These are phyloP conservation scores for Eriocheir sinensis DNA, from an alignment of 1,140 invertebrate genomes.

Conservation along the genomic window DNA sequence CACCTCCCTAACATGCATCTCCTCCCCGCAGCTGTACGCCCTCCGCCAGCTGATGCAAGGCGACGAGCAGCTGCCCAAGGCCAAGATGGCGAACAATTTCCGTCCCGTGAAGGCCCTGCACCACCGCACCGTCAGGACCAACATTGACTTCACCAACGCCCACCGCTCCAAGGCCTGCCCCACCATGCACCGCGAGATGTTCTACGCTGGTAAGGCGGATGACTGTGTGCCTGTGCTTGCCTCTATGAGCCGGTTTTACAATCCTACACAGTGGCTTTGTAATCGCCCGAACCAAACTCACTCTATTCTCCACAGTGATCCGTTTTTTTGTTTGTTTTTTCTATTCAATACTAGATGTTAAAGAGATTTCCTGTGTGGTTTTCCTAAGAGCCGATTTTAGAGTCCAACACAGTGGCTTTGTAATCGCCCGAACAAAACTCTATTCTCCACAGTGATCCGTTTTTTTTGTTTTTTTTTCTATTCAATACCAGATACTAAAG, in stretches of 20 bases:
- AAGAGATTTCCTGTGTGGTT: no score
- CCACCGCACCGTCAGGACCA: constrained; percentile 95
- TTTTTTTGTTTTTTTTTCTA: no score
- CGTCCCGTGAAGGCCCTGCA: constrained; percentile 94
- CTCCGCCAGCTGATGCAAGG: constrained; percentile 93
- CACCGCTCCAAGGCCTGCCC: constrained; percentile 91
- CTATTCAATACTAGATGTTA: no score
- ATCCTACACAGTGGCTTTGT: no score
- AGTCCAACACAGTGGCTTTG: no score
- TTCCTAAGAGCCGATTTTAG: no score
- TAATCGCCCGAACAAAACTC: no score
- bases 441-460: no score
- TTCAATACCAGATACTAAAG: no score
- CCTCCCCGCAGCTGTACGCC: constrained; percentile 87
- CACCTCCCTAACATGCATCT: constrained; percentile 52
- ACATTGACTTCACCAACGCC: constrained; percentile 93
- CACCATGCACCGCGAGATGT: constrained; percentile 92
- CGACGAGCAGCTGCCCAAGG: constrained; percentile 91
- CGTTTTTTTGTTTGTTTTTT: no score
- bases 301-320: no score
- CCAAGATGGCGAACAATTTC: constrained; percentile 96
- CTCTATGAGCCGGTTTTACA: not conserved
- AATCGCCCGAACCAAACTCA: no score
- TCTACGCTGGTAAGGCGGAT: constrained; percentile 91
- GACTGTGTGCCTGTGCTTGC: not conserved